Conservation (phyloP, 1,140 invertebrate genomes). For the Cyclargus thomasi region DNA sequence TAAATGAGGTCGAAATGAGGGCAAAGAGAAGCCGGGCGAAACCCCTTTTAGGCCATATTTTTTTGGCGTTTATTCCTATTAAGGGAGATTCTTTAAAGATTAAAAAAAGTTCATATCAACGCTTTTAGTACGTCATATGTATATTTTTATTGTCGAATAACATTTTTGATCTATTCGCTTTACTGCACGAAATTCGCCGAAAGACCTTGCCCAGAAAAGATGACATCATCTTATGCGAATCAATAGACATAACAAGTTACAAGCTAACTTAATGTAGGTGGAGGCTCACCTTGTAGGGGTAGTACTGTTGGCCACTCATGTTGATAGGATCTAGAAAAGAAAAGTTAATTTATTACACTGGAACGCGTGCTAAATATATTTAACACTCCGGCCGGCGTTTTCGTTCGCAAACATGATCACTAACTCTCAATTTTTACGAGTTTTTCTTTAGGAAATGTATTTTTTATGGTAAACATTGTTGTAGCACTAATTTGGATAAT, state of each 20-base stretch:
- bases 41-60: too few relatives aligned
- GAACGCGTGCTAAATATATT: constrained; percentile 53
- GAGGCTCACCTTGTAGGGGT: constrained; percentile 74
- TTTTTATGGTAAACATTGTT: neutral
- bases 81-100: too few relatives aligned
- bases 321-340: constrained; percentile 54
- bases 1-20: too few relatives aligned
- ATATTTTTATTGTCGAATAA: neutral
- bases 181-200: constrained; percentile 24
- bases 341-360: constrained; percentile 38
- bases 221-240: constrained; percentile 69
- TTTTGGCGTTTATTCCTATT: too few relatives aligned
- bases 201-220: constrained; percentile 56
- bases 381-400: constrained; percentile 57
- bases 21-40: too few relatives aligned
- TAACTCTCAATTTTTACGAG: constrained; percentile 21
- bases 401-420: constrained; percentile 45
- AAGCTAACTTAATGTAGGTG: constrained; percentile 45
- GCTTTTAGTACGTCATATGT: too few relatives aligned
- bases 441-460: neutral
- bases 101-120: too few relatives aligned
- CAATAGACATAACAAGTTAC: constrained; percentile 25
- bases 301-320: constrained; percentile 74
- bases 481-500: neutral
- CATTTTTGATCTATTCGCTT: constrained; percentile 11